Conservation (phyloP, 2,113 vertebrate genomes). For the Anarrhichthys ocellatus region DNA sequence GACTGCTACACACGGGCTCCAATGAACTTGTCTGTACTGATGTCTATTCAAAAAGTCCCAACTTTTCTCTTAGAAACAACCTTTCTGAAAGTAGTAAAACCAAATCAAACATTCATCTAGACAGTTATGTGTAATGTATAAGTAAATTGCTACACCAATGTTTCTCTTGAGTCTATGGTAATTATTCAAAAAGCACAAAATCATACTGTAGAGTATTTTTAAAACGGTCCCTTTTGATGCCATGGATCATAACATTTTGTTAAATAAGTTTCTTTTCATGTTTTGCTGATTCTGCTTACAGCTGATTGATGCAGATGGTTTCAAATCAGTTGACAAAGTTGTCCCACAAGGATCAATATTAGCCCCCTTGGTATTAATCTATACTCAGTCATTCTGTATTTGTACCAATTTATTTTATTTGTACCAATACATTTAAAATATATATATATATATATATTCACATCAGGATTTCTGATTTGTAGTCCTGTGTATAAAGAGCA, state of each 20-base stretch:
- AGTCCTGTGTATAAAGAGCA: constrained; percentile 19
- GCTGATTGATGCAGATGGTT: neutral
- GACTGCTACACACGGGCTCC: neutral
- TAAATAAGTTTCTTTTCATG: neutral
- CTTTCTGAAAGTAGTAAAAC: neutral
- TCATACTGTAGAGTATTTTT: neutral
- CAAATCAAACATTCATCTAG: neutral
- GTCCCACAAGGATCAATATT: neutral
- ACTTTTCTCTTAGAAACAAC: neutral
- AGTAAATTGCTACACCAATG: neutral
- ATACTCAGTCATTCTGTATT: neutral
- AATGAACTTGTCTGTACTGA: neutral
- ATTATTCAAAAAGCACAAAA: neutral
- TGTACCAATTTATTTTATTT: no score
- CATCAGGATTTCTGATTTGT: constrained; percentile 18
- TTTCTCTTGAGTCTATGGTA: neutral
- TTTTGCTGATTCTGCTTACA: neutral
- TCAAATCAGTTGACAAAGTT: neutral
- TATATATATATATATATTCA: neutral
- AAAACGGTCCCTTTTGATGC: neutral
- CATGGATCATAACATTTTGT: neutral
- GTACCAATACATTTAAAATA: neutral
- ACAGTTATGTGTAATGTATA: neutral
- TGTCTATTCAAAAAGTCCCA: neutral
- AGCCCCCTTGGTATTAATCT: neutral